Base-by-base conservation (phyloP, 2,888 invertebrate species). In the Ceriagrion tenellum region DNA sequence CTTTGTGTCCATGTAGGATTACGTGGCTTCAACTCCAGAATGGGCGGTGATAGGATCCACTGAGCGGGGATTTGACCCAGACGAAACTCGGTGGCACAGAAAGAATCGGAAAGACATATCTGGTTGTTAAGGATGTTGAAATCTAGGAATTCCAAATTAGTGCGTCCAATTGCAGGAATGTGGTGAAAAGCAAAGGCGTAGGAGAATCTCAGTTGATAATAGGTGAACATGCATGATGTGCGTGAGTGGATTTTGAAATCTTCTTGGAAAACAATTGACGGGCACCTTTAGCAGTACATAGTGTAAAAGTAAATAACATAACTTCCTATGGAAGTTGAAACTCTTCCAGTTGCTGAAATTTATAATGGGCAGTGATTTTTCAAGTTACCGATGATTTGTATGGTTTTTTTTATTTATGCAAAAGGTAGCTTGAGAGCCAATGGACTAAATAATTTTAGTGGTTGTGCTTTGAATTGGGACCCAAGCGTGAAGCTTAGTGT, bases 11-110 rank as follows among this genome's bases (percentile, higher is more conserved):
- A 97, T 96, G 97, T 96, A 97, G 96, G 97, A 97, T 96, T 98
- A 98, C 96, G 97, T 97, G 96, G 97, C 96, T 16, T 96, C 96
- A 88, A 97, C 97, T 1, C 97, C 97, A 10, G 95, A 96, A 26
- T 97, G 97, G 97, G 97, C 97, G 26, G 97, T 97, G 74, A 97
- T 96, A 96, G 97, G 97, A 13, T 96, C 97, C 13, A 95, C 95
- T 55, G 97, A 97, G 96, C 96, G 96, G 96, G 97, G 97, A 18
- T 97, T 97, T 96, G 97, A 98, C 96, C 97, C 97, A 2, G 96
- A 96, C n/a, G 97, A 97, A 96, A 97, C 97, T 0, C 96, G 97
- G 56, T 97, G 97, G 96, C 96, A 96, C 95, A 96, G 96, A 95
- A 96, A 96, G 95, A 96, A 96, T 56, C 96, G 96, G 35, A 97